phyloP scores from a whole-genome alignment of 2,797 vertebrate species.

The Sebastes jordani region DNA sequence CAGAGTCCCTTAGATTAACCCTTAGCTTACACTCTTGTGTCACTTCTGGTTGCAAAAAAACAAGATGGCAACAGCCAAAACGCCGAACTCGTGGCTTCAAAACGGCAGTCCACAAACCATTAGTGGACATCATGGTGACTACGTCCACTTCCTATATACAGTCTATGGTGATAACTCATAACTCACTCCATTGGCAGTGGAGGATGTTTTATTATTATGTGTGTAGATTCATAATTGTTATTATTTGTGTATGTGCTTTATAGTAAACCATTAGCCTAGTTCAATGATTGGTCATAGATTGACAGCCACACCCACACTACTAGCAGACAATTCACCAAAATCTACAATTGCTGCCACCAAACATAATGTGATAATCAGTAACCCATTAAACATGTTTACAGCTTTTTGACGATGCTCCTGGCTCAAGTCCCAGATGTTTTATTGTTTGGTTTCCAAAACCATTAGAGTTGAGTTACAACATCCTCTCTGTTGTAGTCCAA shows the following conservation, averaged over 20 bases:
- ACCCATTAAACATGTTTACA: not conserved
- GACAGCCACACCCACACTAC: not conserved
- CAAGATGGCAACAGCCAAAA: too few species aligned
- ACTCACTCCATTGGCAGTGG: not conserved
- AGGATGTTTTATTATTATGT: not conserved
- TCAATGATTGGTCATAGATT: not conserved
- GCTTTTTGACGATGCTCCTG: not conserved
- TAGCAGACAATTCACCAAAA: not conserved
- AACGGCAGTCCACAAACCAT: too few species aligned
- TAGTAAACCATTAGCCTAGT: not conserved
- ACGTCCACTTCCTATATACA: too few species aligned
- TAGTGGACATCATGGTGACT: too few species aligned
- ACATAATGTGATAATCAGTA: not conserved
- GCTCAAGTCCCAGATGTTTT: not conserved
- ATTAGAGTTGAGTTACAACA: not conserved
- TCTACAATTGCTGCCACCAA: not conserved
- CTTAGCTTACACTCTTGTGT: accelerated
- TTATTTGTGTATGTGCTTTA: not conserved
- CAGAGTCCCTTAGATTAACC: too few species aligned
- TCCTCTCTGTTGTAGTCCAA: not conserved
- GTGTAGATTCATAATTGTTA: not conserved
- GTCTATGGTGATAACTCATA: not conserved
- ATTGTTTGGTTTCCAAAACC: not conserved
- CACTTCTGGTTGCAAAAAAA: too few species aligned
- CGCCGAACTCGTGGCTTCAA: too few species aligned